Conservation (phyloP, 92 coral and sea anemone genomes). For the Hydrozoanthus gracilis region DNA sequence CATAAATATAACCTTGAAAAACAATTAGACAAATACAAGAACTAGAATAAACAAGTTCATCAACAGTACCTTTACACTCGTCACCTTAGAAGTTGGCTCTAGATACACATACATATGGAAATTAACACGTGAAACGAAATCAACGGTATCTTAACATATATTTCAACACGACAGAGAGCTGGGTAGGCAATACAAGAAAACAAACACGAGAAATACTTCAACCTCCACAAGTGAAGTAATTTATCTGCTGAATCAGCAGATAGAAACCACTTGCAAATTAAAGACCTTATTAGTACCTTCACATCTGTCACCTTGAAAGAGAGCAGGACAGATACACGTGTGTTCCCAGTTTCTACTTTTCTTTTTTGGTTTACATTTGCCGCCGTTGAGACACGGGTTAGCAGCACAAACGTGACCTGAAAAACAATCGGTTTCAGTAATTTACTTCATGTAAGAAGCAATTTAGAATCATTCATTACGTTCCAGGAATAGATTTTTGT, state of each 20-base stretch:
- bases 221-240: not conserved
- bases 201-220: too few relatives aligned
- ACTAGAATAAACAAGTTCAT: not conserved
- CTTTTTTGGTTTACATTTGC: slow-evolving; percentile 70
- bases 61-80: too few relatives aligned
- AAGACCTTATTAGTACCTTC: slow-evolving; percentile 60
- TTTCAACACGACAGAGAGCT: too few relatives aligned
- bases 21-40: not conserved
- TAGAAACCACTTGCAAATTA: not conserved
- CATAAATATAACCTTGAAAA: not conserved
- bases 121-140: too few relatives aligned
- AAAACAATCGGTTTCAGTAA: not conserved
- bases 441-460: too few relatives aligned
- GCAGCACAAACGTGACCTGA: slow-evolving; percentile 80
- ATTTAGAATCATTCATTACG: too few relatives aligned
- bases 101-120: too few relatives aligned
- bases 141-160: too few relatives aligned
- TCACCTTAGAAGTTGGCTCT: too few relatives aligned
- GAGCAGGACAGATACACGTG: slow-evolving; percentile 69
- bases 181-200: too few relatives aligned
- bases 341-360: slow-evolving; percentile 58
- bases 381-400: slow-evolving; percentile 75
- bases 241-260: not conserved
- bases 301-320: slow-evolving; percentile 76
- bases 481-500: too few relatives aligned